Evolutionary conservation across 2,797 vertebrate species (phyloP).

Genomic region (Anguilla anguilla): DNA sequence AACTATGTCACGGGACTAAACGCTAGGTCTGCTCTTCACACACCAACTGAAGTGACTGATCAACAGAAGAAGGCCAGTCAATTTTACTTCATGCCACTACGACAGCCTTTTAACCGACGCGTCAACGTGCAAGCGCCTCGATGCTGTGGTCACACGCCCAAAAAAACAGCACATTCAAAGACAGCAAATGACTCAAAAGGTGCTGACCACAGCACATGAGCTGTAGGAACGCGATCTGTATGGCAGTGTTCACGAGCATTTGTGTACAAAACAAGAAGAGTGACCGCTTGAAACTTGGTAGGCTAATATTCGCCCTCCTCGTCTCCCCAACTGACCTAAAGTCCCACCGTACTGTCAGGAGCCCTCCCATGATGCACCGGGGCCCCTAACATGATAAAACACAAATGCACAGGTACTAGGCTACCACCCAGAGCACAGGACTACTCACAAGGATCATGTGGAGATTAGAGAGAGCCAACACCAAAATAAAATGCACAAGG

Average conservation of each 20-base stretch:
- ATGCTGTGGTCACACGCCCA: not conserved
- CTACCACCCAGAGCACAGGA: not conserved
- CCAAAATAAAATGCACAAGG: not conserved
- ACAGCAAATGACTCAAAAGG: not conserved
- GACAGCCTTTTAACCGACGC: not conserved
- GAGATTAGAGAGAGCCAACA: not conserved
- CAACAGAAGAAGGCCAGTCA: not conserved
- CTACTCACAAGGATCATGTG: not conserved
- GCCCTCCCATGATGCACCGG: not conserved
- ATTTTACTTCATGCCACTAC: not conserved
- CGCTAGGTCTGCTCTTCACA: not conserved
- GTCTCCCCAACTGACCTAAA: not conserved
- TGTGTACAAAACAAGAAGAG: not conserved
- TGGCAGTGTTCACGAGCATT: not conserved
- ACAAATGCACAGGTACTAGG: slow-evolving; percentile 33
- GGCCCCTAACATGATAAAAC: not conserved
- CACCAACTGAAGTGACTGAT: not conserved
- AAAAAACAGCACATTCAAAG: not conserved
- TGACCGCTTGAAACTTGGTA: not conserved
- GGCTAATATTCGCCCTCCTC: not conserved
- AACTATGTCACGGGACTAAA: not conserved
- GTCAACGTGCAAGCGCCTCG: not conserved
- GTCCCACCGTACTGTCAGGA: not conserved
- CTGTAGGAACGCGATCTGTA: not conserved
- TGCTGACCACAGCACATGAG: not conserved